Evolutionary conservation across 2,888 invertebrate genomes (phyloP), one percentile per base, ranked within the genome.

Genomic region (Emmelina monodactyla): DNA sequence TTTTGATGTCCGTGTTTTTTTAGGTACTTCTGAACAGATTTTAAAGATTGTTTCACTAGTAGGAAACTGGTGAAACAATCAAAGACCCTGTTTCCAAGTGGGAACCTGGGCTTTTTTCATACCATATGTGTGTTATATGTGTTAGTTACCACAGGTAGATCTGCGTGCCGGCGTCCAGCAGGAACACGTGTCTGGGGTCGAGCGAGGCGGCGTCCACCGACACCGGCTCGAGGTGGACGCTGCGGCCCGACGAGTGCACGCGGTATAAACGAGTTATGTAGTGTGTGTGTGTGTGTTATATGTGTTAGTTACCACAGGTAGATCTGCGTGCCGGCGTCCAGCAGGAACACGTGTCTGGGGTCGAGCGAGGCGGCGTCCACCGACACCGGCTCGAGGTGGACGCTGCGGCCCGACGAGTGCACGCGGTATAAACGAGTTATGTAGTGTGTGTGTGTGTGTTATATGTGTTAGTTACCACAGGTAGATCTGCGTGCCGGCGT

Each of bases 181-280:
- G 82, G 70, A 94, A 99, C 2, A 97, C 96, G 68, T 87, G 94
- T 43, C 93, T 82, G 0, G 94, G 90, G 82, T 99, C 98, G 34
- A 99, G 82, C 0, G 93, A 91, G 19, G 82, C 79, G 1, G 82
- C 71, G 10, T 73, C 67, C 28, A 92, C 84, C 0, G 87, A 78
- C 15, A 97, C 95, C 1, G 96, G 92, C 69, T 97, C 94, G 56
- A 97, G 71, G 63, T 94, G 94, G 33, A 97, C 88, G 12, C 90
- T 88, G 33, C 88, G 87, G 16, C 93, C 94, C n/a, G 90, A 88
- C 14, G 89, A 89, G 61, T 94, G 95, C 12, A 97, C 89, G 46
- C 96, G 83, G 72, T 95, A 97, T 45, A 97, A 67, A 6, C 95
- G 85, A 4, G 86, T 88, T 35, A 90, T 87, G 61, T 92, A 92